Evolutionary conservation across 2,888 invertebrate species (phyloP), one percentile per base, ranked within the genome.

Genomic region (Orthonevra nobilis): DNA sequence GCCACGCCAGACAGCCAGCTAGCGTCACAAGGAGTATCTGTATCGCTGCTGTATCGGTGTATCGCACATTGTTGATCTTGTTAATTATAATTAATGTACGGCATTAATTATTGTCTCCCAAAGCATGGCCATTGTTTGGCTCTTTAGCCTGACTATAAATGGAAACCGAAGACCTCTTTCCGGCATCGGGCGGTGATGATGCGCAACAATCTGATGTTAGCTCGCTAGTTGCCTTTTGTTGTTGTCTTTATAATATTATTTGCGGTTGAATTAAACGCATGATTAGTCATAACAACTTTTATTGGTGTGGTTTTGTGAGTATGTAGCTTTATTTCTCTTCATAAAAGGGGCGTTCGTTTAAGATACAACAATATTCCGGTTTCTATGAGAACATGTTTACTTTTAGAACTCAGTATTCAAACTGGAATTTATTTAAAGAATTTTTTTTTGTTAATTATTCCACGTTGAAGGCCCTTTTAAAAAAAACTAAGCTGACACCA

Each of bases 221-320:
- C 23, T 23, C 23, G 3, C 52, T 19, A 30, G 42, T 30, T 66
- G n/a, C 9, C 12, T 14, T 40, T 50, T 20, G 6, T 32, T 50
- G 10, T 28, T 38, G 46, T 44, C 36, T 2, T n/a, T n/a, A n/a
- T n/a, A n/a, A n/a, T 69, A 40, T 61, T 56, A 34, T 63, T 66
- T 66, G 64, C 64, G 77, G 70, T 79, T 54, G 20, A 66, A 72
- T 50, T 50, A 44, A 68, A 79, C 56, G 79, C 61, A 54, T 58
- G 79, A 73, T 73, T 70, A 79, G 77, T 79, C 79, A 75, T 50
- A 75, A 63, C 56, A 56, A 50, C 34, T 44, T 75, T 75, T 56
- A 70, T 63, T 69, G 63, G 26, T 42, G 40, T 50, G 26, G 56
- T 66, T 58, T 52, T 69, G 38, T 64, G 52, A 32, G 48, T n/a